Evolutionary conservation across 2,797 vertebrate species (phyloP), one percentile per base, ranked within the genome.

Genomic region (Bradypus variegatus): DNA sequence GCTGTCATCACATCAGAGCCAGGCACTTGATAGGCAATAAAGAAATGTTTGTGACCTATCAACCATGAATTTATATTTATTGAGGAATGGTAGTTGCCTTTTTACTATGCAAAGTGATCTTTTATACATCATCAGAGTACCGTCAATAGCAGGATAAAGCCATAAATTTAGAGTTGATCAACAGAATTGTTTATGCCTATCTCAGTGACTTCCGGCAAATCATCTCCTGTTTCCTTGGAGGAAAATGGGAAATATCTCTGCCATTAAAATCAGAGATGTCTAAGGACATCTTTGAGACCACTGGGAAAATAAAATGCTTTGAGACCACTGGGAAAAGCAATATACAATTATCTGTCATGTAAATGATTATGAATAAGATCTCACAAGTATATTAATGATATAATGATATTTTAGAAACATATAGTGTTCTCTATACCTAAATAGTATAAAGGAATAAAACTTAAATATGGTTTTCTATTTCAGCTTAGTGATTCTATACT

Each of bases 381-480:
- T 50, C 18, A 91, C 13, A 78, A 53, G 8, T 76, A 73, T 55
- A 76, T 84, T 31, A 84, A 31, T 93, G 58, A 65, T 91, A 88
- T 94, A 76, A 84, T 89, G 62, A 55, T 84, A 87, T 77, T 90
- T 94, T 21, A 41, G 41, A 64, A 87, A 93, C 86, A 80, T 65
- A 70, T 9, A 77, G 14, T 38, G 84, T 87, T 91, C n/a, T 86
- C 2, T 80, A 38, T 83, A 69, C 69, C 36, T 86, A 86, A 93
- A 48, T 93, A 90, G 36, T 62, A 86, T 76, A 86, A 78, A 89
- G 77, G 55, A 92, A 73, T 77, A 76, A 89, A 94, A 79, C 33
- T 91, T 88, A 87, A 60, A 69, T 84, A 93, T 92, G 45, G 70
- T 83, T 94, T 95, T 89, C 38, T 93, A 87, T 91, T 95, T 95